A percentile compares a stretch with the other conserved stretches of the same genome.
phyloP scores from a whole-genome alignment of 1,140 invertebrate species.

The Delia radicum region DNA sequence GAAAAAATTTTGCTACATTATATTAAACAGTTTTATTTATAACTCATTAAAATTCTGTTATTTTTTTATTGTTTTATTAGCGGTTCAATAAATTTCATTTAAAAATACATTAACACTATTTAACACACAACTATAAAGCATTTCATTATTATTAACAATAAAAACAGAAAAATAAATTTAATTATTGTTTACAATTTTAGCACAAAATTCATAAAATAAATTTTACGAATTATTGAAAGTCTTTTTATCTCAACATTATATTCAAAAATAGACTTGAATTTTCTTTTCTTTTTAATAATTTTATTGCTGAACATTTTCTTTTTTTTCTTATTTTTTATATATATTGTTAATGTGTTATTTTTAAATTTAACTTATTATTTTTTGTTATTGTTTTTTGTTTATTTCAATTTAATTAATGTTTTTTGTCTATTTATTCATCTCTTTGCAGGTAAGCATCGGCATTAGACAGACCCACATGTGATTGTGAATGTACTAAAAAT shows the following conservation, averaged over 20 bases:
- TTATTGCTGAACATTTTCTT: neutral
- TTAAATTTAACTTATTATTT: neutral
- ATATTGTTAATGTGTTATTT: neutral
- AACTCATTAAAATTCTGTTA: no score
- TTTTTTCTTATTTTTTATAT: neutral
- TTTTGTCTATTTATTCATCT: neutral
- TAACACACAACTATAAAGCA: neutral
- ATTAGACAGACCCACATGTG: neutral
- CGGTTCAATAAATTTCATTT: neutral
- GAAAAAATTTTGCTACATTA: no score
- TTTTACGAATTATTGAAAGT: neutral
- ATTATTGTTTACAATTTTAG: neutral
- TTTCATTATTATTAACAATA: neutral
- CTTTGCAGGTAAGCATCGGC: neutral
- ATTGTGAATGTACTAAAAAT: neutral
- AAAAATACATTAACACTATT: neutral
- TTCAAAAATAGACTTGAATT: neutral
- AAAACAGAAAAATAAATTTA: neutral
- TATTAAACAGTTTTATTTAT: no score
- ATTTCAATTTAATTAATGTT: neutral
- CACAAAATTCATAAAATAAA: neutral
- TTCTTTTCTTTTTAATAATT: neutral
- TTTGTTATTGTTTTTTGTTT: neutral
- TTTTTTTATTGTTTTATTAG: no score
- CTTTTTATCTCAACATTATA: neutral